Evolutionary conservation across 2,113 vertebrate genomes (phyloP), one percentile per base, ranked within the genome.

Genomic region (Ceyx melanurus): DNA sequence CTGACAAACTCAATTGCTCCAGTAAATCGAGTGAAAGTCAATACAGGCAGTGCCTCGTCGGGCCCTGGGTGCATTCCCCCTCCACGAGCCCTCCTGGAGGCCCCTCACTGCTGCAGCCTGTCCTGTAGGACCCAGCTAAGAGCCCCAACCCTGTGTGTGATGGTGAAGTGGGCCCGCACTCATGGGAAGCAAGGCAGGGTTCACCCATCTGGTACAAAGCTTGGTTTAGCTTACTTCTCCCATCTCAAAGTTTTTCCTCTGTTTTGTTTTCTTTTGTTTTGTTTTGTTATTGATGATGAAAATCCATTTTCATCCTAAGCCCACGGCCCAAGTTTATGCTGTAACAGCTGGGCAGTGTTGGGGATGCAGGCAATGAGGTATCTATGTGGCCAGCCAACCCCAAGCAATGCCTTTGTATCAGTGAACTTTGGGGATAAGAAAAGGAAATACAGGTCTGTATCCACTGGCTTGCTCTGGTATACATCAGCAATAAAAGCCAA

Each of bases 11-110:
- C 98, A 98, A 99, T 98, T 97, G 97, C 97, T 96, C 97, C 97
- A 98, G 97, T 98, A 98, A 96, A 98, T 97, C 95, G 95, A 98
- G 98, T 98, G 98, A 98, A 99, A 98, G 98, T 98, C 98, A 99
- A 98, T 98, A 98, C 82, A 95, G 68, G 61, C 80, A 86, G 70
- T 61, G 94, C 89, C 42, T 95, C 71, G 79, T 71, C 6, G 2
- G 79, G 64, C 35, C 53, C 45, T 31, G 17, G 50, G 76, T 76
- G 23, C 3, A 0, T 28, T 3, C 18, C 42, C 46, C 42, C 54
- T 82, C 50, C 35, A 29, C 0, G 1, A 88, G 31, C 35, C 45
- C 31, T 84, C 14, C 51, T 54, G 43, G 18, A 60, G 71, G 18
- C 71, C 58, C 42, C 86, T 77, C 0, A 1, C 3, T 11, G 3